Evolutionary conservation across 2,113 vertebrate species (phyloP).

Genomic region (Tragelaphus scriptus): DNA sequence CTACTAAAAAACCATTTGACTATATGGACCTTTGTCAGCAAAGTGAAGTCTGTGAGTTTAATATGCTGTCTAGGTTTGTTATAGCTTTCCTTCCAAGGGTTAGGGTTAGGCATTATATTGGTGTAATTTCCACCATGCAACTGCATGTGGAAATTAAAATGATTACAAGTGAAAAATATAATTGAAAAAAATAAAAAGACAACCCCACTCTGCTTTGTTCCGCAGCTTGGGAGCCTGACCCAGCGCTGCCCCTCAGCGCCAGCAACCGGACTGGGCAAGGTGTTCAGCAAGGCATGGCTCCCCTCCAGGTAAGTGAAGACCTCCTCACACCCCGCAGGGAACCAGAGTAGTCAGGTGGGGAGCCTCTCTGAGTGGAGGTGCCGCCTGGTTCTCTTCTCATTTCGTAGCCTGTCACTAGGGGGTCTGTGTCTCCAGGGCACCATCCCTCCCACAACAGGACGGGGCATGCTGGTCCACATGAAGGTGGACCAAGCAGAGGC

Average conservation of each 20-base stretch:
- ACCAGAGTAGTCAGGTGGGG: fast-evolving
- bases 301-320: slow-evolving; percentile 75
- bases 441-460: neutral
- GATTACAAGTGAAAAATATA: neutral
- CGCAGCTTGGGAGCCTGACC: slow-evolving; percentile 77
- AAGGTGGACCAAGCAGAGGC: neutral
- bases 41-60: neutral
- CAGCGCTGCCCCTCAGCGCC: slow-evolving; percentile 80
- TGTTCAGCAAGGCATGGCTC: slow-evolving; percentile 79
- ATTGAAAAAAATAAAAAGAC: neutral
- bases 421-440: neutral
- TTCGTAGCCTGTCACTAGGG: fast-evolving
- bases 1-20: neutral
- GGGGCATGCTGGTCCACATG: fast-evolving
- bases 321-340: fast-evolving
- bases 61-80: neutral
- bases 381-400: neutral
- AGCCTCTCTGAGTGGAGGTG: neutral
- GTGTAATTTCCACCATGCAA: neutral
- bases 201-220: neutral
- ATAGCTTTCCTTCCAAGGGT: neutral
- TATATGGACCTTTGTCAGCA: neutral
- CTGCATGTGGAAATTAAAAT: neutral
- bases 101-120: neutral
- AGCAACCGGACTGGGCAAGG: slow-evolving; percentile 75